These are phyloP conservation scores for Caranx ignobilis DNA, from an alignment of 2,113 vertebrate genomes.

Conservation along the genomic window DNA sequence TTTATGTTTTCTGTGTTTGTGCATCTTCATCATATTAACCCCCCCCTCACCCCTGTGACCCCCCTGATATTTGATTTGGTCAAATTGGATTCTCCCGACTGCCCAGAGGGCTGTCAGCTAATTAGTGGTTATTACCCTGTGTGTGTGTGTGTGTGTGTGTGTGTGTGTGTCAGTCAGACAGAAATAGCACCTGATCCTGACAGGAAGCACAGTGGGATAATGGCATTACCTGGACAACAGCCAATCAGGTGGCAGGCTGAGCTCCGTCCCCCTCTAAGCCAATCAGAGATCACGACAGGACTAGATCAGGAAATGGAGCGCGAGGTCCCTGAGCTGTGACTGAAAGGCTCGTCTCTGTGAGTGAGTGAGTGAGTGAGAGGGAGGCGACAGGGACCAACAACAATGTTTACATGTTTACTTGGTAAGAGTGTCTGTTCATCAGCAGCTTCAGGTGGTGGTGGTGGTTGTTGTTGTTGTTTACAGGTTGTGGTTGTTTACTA, in stretches of 20 bases:
- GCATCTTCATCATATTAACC: not conserved
- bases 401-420: slow-evolving; percentile 29
- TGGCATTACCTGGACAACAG: slow-evolving; percentile 64
- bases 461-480: not conserved
- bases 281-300: slow-evolving; percentile 67
- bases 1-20: not conserved
- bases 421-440: slow-evolving; percentile 44
- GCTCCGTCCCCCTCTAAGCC: slow-evolving; percentile 57
- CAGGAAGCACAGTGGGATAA: slow-evolving; percentile 71
- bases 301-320: slow-evolving; percentile 62
- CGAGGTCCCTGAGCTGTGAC: slow-evolving; percentile 51
- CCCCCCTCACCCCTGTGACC: no score
- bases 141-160: slow-evolving; percentile 36
- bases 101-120: slow-evolving; percentile 30
- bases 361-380: slow-evolving; percentile 32
- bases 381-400: not conserved
- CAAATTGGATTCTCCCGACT: slow-evolving; percentile 31
- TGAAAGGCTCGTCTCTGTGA: slow-evolving; percentile 35
- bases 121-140: slow-evolving; percentile 40
- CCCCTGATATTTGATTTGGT: slow-evolving; percentile 37
- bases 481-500: not conserved
- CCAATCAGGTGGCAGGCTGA: slow-evolving; percentile 68
- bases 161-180: slow-evolving; percentile 35
- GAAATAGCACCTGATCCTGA: slow-evolving; percentile 75
- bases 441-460: not conserved